Evolutionary conservation across 2,888 invertebrate species (phyloP).

Genomic region (Hedychridium roseum): DNA sequence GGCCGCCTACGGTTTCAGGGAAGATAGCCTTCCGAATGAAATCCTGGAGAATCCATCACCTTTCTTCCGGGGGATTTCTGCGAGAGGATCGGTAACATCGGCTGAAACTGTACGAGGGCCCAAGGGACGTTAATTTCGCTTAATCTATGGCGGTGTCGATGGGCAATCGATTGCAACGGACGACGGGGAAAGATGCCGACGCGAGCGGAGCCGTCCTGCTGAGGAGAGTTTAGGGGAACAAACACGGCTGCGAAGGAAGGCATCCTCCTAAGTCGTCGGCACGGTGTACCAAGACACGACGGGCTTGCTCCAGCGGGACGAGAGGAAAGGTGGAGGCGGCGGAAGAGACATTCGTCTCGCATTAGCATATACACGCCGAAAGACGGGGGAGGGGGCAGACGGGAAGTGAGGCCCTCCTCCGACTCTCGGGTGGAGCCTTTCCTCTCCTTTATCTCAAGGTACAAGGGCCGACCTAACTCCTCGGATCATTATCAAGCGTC

Average conservation of each 20-base stretch:
- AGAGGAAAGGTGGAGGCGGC: conserved; percentile 30
- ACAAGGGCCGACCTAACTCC: background rate
- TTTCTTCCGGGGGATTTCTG: conserved; percentile 7
- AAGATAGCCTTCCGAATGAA: too few relatives aligned
- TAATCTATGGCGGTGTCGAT: conserved; percentile 55
- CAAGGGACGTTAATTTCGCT: conserved; percentile 50
- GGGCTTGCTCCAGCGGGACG: conserved; percentile 37
- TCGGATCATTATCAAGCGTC: background rate
- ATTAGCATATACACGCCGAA: conserved; percentile 63
- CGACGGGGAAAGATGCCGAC: conserved; percentile 10
- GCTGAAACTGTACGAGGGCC: too few relatives aligned
- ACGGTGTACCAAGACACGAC: conserved; percentile 42
- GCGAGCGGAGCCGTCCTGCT: conserved; percentile 49
- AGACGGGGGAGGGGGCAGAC: conserved; percentile 16
- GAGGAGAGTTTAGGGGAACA: conserved; percentile 56
- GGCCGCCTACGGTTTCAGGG: too few relatives aligned
- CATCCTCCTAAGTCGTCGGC: conserved; percentile 46
- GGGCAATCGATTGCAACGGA: conserved; percentile 46
- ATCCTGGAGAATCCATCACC: too few relatives aligned
- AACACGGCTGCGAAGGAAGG: conserved; percentile 43
- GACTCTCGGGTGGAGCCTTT: conserved; percentile 2
- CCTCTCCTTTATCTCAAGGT: background rate
- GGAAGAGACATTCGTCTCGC: conserved; percentile 62
- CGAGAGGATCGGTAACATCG: conserved; percentile 6
- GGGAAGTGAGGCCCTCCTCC: conserved; percentile 1